Evolutionary conservation across 2,113 vertebrate species (phyloP), one percentile per base, ranked within the genome.

Genomic region (Dryoscopus gambensis): DNA sequence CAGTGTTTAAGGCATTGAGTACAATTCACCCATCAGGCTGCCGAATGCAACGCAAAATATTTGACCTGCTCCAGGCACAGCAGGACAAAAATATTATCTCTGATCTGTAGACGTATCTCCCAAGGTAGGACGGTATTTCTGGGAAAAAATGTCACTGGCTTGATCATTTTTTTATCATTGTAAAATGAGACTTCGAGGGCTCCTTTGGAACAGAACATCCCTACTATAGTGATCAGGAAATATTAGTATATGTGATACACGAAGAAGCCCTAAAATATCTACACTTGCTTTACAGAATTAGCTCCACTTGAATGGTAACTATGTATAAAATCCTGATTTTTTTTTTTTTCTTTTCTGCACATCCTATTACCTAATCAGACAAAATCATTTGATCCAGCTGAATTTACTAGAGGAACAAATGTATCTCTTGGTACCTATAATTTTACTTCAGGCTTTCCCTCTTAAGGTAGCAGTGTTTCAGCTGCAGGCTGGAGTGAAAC

Each of bases 381-480:
- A 86, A 80, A 94, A 87, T 86, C 6, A 60, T 64, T 88, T 75
- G 17, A 53, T 90, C 90, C 83, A 52, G 31, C 57, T 78, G 74
- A 77, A 95, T 84, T 89, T 90, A 86, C 37, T 50, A 49, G 44
- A 84, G 56, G 13, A 28, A 84, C 75, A 91, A 87, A 91, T 13
- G 8, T 33, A 87, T 79, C 92, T 95, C 83, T 63, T 28, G 69
- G 65, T 75, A 73, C 49, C 60, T 69, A 25, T 24, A 55, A 64
- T 68, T 94, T 87, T 39, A 5, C 2, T 42, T 55, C 87, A 79
- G 57, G 90, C 74, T 83, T 90, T 96, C 80, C 84, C 39, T 55
- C 82, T 93, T 97, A 97, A 97, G 96, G 96, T 90, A 89, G 95
- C 1, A 92, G 74, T 25, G 78, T 94, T 96, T 92, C 65, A 97